Percentiles rank a stretch among this genome's conserved stretches.
phyloP scores from a whole-genome alignment of 2,113 vertebrate genomes.

The Eretmochelys imbricata region DNA sequence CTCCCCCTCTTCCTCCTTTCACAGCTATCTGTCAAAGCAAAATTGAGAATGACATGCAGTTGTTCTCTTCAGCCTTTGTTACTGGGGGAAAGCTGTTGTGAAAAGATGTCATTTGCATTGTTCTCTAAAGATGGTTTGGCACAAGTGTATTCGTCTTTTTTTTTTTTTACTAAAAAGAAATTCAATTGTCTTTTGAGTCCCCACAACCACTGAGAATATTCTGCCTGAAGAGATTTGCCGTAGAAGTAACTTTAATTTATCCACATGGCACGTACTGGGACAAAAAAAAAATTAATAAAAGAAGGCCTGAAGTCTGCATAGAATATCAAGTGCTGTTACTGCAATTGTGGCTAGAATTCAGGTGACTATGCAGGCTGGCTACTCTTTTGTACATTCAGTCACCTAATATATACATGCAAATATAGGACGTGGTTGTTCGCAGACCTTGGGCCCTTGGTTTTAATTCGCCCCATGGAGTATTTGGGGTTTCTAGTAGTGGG shows the following conservation, averaged over 20 bases:
- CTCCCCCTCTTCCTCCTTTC: not conserved
- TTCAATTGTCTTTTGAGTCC: not conserved
- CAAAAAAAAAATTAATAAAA: not conserved
- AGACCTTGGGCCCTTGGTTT: not conserved
- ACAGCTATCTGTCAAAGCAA: not conserved
- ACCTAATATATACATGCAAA: rapidly evolving
- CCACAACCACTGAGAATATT: not conserved
- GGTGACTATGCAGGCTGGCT: not conserved
- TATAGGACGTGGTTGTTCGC: rapidly evolving
- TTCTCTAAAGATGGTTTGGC: not conserved
- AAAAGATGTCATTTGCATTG: not conserved
- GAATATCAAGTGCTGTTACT: not conserved
- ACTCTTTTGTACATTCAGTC: not conserved
- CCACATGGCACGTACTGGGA: not conserved
- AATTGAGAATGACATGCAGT: not conserved
- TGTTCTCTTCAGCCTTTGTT: not conserved
- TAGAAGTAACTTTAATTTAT: not conserved
- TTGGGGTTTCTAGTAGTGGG: not conserved
- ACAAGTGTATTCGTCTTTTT: not conserved
- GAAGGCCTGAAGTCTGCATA: not conserved
- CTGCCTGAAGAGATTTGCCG: not conserved
- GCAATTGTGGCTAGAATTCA: not conserved
- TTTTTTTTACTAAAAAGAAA: not conserved
- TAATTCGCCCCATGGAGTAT: not conserved
- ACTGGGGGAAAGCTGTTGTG: not conserved